phyloP scores from a whole-genome alignment of 2,888 invertebrate species.

The Eudemis profundana region DNA sequence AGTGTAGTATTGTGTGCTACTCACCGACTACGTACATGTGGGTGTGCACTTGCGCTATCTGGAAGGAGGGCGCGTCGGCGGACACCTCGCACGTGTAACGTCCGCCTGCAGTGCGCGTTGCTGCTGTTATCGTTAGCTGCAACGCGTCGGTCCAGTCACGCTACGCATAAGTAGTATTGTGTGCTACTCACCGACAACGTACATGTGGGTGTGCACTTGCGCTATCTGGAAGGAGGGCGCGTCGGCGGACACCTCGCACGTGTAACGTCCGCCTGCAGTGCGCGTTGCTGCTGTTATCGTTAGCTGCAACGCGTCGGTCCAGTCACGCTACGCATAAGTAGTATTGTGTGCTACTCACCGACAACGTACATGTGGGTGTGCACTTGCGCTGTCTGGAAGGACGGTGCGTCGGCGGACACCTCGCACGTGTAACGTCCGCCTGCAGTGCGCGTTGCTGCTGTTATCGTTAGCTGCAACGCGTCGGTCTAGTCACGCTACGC shows the following conservation, averaged over 20 bases:
- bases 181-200: too few species aligned
- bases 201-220: not conserved
- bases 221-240: not conserved
- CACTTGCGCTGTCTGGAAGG: not conserved
- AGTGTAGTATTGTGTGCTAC: slow-evolving; percentile 55
- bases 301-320: too few species aligned
- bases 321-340: not conserved
- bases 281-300: not conserved
- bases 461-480: not conserved
- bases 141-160: too few species aligned
- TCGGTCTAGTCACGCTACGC: not conserved
- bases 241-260: not conserved
- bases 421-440: not conserved
- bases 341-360: too few species aligned
- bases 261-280: not conserved
- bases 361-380: not conserved
- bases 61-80: slow-evolving; percentile 89
- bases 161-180: slow-evolving; percentile 54
- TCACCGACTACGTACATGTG: slow-evolving; percentile 90
- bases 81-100: slow-evolving; percentile 91
- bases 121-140: slow-evolving; percentile 87
- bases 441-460: not conserved
- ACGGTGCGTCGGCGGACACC: not conserved
- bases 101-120: slow-evolving; percentile 87
- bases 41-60: slow-evolving; percentile 85